These are phyloP conservation scores for Phaenicophaeus curvirostris DNA, from an alignment of 2,797 vertebrate species.

Conservation along the genomic window DNA sequence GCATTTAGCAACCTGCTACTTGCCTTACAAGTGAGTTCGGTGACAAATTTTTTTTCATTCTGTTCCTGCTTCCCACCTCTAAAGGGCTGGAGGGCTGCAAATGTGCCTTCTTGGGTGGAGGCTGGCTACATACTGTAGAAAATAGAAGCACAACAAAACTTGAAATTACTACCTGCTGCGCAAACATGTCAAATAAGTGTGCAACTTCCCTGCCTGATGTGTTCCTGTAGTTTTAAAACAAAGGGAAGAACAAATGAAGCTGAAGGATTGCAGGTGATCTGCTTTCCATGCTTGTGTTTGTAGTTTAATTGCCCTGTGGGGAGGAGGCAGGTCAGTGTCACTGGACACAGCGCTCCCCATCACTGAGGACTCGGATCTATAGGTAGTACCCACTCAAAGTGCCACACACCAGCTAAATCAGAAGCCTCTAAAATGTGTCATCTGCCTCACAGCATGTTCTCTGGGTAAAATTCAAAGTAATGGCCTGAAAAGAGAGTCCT, in stretches of 20 bases:
- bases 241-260: not conserved
- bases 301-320: not conserved
- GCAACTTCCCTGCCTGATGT: not conserved
- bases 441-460: not conserved
- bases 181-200: not conserved
- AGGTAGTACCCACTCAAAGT: not conserved
- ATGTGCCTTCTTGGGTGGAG: not conserved
- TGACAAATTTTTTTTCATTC: not conserved
- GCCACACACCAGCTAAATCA: not conserved
- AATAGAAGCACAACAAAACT: constrained; percentile 6
- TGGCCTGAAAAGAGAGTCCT: not conserved
- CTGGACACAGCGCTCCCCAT: not conserved
- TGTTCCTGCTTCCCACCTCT: not conserved
- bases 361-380: not conserved
- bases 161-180: not conserved
- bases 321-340: not conserved
- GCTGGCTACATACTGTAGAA: not conserved
- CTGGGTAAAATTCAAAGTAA: not conserved
- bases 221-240: not conserved
- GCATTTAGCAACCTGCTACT: not conserved
- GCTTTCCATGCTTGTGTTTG: not conserved
- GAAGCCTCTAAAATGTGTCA: not conserved
- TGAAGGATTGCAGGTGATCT: not conserved
- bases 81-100: not conserved
- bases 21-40: not conserved